These are phyloP conservation scores for Puffinus mauretanicus DNA, from an alignment of 2,113 vertebrate genomes.

Conservation along the genomic window DNA sequence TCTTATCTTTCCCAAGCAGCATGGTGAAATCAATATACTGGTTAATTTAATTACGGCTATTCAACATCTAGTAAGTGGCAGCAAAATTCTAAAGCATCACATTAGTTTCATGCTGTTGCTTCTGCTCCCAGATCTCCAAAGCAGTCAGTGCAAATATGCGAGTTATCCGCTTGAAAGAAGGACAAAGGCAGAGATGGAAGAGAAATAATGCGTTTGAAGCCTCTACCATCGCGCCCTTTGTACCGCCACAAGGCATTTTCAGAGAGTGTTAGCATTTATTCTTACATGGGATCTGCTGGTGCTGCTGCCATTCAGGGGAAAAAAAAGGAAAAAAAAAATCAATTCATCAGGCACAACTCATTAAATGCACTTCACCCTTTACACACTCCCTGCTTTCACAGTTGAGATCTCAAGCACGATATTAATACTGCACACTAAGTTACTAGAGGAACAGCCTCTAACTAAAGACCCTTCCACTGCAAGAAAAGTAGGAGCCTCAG, in stretches of 20 bases:
- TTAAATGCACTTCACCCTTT: not conserved
- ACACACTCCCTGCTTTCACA: not conserved
- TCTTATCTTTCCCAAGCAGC: conserved; percentile 9
- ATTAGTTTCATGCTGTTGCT: conserved; percentile 63
- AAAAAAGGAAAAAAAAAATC: not conserved
- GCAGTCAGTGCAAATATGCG: conserved; percentile 2
- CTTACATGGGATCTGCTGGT: not conserved
- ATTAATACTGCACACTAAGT: not conserved
- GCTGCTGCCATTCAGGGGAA: not conserved
- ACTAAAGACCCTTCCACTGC: not conserved
- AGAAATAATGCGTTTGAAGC: conserved; percentile 2
- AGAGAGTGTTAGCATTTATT: not conserved
- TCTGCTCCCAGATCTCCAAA: conserved; percentile 37
- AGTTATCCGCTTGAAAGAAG: conserved; percentile 55
- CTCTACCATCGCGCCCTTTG: not conserved
- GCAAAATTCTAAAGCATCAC: conserved; percentile 41
- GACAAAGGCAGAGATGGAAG: conserved; percentile 51
- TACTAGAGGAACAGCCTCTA: not conserved
- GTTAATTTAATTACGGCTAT: conserved; percentile 57
- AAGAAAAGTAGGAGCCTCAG: not conserved
- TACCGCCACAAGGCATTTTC: not conserved
- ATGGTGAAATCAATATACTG: conserved; percentile 40
- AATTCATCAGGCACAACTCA: not conserved
- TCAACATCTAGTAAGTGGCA: conserved; percentile 37
- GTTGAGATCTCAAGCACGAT: accelerated